These are phyloP conservation scores for Tricholaema leucomelas DNA, from an alignment of 2,113 vertebrate genomes.

Conservation along the genomic window DNA sequence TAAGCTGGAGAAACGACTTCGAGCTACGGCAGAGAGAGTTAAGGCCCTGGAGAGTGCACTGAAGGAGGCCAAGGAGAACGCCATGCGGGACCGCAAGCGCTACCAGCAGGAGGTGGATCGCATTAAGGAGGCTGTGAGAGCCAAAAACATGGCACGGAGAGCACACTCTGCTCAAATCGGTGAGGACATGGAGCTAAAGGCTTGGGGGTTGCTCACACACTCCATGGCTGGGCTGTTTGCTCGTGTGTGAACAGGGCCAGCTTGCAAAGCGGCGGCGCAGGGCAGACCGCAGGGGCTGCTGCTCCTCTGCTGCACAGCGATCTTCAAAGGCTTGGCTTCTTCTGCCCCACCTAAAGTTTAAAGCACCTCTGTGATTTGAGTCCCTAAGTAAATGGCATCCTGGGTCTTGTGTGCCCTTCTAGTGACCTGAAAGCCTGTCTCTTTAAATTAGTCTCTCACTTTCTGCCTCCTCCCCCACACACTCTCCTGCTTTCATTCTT, in stretches of 20 bases:
- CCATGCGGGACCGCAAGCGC: slow-evolving; percentile 90
- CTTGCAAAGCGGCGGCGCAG: not conserved
- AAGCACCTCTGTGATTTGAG: slow-evolving; percentile 2
- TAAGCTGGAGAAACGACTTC: slow-evolving; percentile 92
- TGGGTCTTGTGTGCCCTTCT: slow-evolving; percentile 23
- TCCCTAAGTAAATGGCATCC: slow-evolving; percentile 39
- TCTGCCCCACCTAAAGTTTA: slow-evolving; percentile 9
- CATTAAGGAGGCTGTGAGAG: slow-evolving; percentile 92
- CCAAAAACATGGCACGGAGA: slow-evolving; percentile 90
- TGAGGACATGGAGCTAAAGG: slow-evolving; percentile 59
- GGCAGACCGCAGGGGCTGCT: not conserved
- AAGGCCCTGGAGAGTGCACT: slow-evolving; percentile 91
- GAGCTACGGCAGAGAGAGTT: slow-evolving; percentile 88
- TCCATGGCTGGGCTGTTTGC: not conserved
- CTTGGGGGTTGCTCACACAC: not conserved
- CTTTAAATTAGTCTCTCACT: slow-evolving; percentile 20
- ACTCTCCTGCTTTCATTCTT: not conserved
- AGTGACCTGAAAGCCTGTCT: slow-evolving; percentile 59
- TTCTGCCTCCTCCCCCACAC: not conserved
- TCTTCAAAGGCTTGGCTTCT: not conserved
- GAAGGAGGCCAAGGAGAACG: slow-evolving; percentile 92
- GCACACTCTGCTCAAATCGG: slow-evolving; percentile 90
- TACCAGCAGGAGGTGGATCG: slow-evolving; percentile 97
- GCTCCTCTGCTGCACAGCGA: not conserved
- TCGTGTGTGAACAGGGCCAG: not conserved